Percentiles rank a stretch among this genome's conserved stretches.
phyloP scores from a whole-genome alignment of 2,797 vertebrate species.

The Phoebastria nigripes region DNA sequence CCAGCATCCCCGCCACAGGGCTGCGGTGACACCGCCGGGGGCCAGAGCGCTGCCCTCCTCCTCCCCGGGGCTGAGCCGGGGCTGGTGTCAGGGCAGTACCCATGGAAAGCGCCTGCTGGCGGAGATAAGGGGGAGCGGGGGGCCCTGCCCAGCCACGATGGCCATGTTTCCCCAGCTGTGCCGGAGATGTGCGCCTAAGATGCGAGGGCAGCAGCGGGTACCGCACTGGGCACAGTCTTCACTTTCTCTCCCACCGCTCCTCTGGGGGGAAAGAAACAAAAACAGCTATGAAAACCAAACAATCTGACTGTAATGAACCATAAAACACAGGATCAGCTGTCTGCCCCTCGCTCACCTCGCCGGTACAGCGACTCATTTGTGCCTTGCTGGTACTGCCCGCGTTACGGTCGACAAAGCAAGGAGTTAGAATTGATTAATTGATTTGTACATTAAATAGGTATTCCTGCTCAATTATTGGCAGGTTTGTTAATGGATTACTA shows the following conservation, averaged over 20 bases:
- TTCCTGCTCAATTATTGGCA: constrained; percentile 73
- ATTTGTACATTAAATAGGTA: constrained; percentile 69
- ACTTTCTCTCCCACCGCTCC: neutral
- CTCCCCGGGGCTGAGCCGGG: neutral
- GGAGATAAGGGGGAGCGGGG: neutral
- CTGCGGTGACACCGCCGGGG: neutral
- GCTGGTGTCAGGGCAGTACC: neutral
- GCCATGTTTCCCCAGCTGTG: rapidly evolving
- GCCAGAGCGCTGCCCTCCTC: neutral
- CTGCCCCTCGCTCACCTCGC: neutral
- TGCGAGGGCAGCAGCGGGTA: rapidly evolving
- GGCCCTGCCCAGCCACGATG: neutral
- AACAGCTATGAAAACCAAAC: neutral
- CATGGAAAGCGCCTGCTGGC: neutral
- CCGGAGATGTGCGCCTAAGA: neutral
- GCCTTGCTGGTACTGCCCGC: neutral
- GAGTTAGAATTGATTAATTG: constrained; percentile 70
- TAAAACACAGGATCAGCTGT: neutral
- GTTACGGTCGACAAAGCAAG: neutral
- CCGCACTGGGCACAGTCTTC: neutral
- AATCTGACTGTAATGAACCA: neutral
- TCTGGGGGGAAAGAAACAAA: neutral
- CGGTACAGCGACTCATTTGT: neutral
- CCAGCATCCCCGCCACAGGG: neutral
- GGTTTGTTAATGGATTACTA: constrained; percentile 72